Conservation (phyloP, 53 echinoderm and acorn worm genomes). For the Mesocentrotus franciscanus region DNA sequence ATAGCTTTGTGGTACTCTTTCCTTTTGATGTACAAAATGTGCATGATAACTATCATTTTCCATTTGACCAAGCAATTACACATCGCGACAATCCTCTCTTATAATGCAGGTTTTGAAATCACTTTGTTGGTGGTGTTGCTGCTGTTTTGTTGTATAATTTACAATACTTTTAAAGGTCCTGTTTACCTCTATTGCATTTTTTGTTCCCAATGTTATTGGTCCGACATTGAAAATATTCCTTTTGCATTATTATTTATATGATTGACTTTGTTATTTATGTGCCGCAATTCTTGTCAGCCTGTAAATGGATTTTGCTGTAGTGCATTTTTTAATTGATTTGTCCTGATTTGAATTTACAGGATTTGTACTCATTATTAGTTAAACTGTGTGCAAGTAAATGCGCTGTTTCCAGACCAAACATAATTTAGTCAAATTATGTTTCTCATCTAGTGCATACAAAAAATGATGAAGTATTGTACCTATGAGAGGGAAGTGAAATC, state of each 20-base stretch:
- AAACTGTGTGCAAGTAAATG: neutral
- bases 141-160: neutral
- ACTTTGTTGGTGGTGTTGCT: neutral
- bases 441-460: neutral
- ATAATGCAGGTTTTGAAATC: neutral
- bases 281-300: conserved; percentile 53
- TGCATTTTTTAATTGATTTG: neutral
- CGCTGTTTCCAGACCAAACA: neutral
- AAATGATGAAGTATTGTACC: neutral
- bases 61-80: neutral
- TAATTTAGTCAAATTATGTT: neutral
- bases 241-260: conserved; percentile 45
- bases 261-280: conserved; percentile 59
- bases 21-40: neutral
- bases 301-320: conserved; percentile 44
- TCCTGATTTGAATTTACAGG: neutral
- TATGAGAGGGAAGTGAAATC: neutral
- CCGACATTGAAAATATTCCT: neutral
- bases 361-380: neutral
- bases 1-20: neutral
- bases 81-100: neutral
- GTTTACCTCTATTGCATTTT: neutral
- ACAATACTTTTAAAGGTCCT: neutral
- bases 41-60: neutral
- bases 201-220: neutral